These are phyloP conservation scores for Solenopsis fugax DNA, from an alignment of 1,140 invertebrate species.

Conservation along the genomic window DNA sequence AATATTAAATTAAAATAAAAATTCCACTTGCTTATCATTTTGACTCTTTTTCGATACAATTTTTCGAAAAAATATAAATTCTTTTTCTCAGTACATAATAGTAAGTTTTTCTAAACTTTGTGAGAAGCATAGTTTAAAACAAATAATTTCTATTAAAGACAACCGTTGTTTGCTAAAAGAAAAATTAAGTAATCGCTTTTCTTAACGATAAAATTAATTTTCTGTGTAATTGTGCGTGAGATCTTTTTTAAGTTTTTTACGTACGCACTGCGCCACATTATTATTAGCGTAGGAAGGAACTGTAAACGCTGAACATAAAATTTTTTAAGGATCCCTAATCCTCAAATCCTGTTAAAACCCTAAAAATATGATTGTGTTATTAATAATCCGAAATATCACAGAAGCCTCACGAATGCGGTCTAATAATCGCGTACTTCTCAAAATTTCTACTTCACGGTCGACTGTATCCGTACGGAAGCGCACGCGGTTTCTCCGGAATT, in stretches of 20 bases:
- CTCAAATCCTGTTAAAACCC: neutral
- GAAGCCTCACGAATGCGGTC: neutral
- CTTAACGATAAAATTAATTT: too few species aligned
- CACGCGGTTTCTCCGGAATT: constrained; percentile 51
- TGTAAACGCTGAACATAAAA: neutral
- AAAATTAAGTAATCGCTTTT: too few species aligned
- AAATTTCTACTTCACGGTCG: constrained; percentile 2
- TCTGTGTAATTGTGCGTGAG: neutral
- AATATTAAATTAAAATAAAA: too few species aligned
- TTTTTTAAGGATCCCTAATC: neutral
- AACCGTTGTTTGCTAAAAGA: too few species aligned
- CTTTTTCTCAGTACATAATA: too few species aligned
- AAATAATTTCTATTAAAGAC: too few species aligned
- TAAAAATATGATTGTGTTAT: neutral
- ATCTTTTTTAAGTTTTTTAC: neutral
- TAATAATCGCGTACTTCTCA: neutral
- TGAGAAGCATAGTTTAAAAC: too few species aligned
- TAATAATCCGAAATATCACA: neutral
- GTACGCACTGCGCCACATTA: neutral
- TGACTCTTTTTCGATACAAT: too few species aligned
- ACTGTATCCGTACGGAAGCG: neutral
- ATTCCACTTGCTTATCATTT: too few species aligned
- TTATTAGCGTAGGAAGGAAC: neutral
- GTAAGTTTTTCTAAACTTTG: too few species aligned
- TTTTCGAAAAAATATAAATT: too few species aligned